Conservation (phyloP, 2,113 vertebrate genomes). For the Colaptes auratus region DNA sequence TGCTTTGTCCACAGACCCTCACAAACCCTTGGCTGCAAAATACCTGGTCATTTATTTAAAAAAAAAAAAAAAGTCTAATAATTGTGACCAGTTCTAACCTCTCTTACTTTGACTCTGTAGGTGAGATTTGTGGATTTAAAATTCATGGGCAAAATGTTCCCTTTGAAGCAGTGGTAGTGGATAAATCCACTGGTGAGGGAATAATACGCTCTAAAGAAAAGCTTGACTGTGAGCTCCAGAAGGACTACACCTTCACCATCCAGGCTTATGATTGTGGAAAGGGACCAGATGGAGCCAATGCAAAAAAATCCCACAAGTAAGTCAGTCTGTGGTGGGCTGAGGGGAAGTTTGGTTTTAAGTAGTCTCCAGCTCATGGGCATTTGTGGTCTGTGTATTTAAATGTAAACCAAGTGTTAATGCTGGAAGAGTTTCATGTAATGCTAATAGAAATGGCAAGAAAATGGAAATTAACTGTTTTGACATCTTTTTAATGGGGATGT, state of each 20-base stretch:
- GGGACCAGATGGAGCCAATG: slow-evolving; percentile 87
- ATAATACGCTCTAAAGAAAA: slow-evolving; percentile 92
- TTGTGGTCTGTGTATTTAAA: not conserved
- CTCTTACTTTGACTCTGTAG: slow-evolving; percentile 72
- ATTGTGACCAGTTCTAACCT: not conserved
- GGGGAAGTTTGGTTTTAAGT: not conserved
- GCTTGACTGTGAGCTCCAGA: slow-evolving; percentile 96
- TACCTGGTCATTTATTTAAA: slow-evolving; percentile 75
- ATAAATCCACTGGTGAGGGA: slow-evolving; percentile 95
- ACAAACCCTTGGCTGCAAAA: slow-evolving; percentile 88
- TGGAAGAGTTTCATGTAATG: not conserved
- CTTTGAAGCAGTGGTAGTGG: slow-evolving; percentile 96
- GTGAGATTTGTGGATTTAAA: slow-evolving; percentile 98
- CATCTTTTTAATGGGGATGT: not conserved
- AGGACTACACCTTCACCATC: slow-evolving; percentile 95
- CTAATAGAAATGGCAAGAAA: not conserved
- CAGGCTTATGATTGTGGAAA: slow-evolving; percentile 97
- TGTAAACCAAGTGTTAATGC: not conserved
- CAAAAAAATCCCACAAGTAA: slow-evolving; percentile 98
- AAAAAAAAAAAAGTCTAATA: not conserved
- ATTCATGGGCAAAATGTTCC: slow-evolving; percentile 96
- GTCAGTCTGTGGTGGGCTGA: slow-evolving; percentile 35
- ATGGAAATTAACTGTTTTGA: not conserved
- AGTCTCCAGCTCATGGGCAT: not conserved
- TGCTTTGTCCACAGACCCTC: slow-evolving; percentile 90